These are phyloP conservation scores for Desoria tigrina DNA, from an alignment of 2,888 invertebrate genomes.

Conservation along the genomic window DNA sequence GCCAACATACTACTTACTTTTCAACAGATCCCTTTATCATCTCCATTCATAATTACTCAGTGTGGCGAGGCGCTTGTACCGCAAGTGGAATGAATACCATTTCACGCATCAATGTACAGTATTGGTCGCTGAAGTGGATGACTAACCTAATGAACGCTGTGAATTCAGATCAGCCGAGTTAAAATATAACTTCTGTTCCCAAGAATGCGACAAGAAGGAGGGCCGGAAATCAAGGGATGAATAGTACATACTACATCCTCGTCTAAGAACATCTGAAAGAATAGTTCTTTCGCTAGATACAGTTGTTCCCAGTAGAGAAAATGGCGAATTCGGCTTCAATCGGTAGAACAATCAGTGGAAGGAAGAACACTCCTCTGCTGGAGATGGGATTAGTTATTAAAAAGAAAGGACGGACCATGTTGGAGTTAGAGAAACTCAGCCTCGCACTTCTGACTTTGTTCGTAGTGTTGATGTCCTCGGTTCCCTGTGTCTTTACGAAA, in stretches of 20 bases:
- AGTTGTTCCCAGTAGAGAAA: neutral
- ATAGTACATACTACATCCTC: neutral
- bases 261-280: neutral
- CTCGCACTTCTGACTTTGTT: neutral
- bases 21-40: conserved; percentile 14
- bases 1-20: neutral
- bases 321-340: neutral
- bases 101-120: neutral
- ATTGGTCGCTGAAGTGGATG: conserved; percentile 8
- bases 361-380: conserved; percentile 1
- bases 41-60: conserved; percentile 17
- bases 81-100: conserved; percentile 5
- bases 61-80: neutral
- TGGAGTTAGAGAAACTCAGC: neutral
- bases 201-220: neutral
- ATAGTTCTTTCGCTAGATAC: neutral
- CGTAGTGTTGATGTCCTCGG: neutral
- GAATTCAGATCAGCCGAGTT: neutral
- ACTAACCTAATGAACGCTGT: conserved; percentile 6
- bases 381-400: conserved; percentile 12
- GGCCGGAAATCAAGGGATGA: neutral
- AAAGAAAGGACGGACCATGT: conserved; percentile 1
- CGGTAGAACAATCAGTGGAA: neutral
- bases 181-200: neutral
- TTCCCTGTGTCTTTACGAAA: conserved; percentile 42